A percentile compares a stretch with the other conserved stretches of the same genome.
Conservation (phyloP, 2,797 vertebrate genomes). For the Sternarchorhynchus goeldii region DNA sequence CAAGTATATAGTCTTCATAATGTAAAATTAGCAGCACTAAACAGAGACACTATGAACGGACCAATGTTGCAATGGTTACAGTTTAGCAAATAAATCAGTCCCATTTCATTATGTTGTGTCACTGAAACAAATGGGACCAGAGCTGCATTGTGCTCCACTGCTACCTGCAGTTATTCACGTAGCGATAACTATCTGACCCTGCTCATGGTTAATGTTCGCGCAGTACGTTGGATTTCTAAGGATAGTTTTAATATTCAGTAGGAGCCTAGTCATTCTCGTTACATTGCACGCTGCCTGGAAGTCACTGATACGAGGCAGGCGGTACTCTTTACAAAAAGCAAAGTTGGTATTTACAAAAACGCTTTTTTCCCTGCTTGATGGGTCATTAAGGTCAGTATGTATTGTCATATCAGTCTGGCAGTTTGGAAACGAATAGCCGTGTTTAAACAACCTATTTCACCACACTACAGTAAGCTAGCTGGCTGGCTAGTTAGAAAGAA, state of each 20-base stretch:
- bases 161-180: constrained; percentile 1
- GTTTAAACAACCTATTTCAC: no score
- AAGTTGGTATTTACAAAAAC: no score
- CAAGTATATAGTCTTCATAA: no score
- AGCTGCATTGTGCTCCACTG: constrained; percentile 7
- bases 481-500: no score
- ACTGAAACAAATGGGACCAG: background rate
- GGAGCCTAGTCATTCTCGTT: background rate
- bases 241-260: background rate
- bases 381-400: no score
- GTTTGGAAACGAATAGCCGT: no score
- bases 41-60: background rate
- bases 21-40: no score
- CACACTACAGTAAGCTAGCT: no score
- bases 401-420: no score
- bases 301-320: background rate
- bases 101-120: background rate
- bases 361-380: no score
- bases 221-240: background rate
- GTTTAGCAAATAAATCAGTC: background rate
- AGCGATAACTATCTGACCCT: constrained; percentile 19
- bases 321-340: no score
- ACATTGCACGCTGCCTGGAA: background rate
- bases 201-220: background rate
- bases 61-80: background rate